A percentile compares a stretch with the other conserved stretches of the same genome.
Evolutionary conservation across 2,113 vertebrate species (phyloP).

Genomic region (Alethe diademata): DNA sequence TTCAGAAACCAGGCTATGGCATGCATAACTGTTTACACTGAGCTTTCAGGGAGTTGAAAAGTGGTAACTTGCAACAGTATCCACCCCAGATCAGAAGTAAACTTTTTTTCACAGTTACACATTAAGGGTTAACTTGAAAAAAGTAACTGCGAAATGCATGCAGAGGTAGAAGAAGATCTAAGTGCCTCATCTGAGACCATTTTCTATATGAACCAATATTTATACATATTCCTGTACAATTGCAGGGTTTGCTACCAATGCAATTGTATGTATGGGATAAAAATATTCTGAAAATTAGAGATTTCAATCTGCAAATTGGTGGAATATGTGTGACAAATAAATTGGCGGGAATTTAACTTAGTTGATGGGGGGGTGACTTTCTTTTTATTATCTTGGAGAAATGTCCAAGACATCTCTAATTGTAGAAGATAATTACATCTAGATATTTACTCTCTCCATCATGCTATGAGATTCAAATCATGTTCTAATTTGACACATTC

Average conservation of each 20-base stretch:
- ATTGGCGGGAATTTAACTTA: background rate
- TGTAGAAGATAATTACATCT: background rate
- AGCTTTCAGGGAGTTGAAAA: background rate
- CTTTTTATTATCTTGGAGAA: background rate
- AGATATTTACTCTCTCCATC: background rate
- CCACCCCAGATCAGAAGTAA: background rate
- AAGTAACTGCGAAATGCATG: background rate
- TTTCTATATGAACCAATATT: background rate
- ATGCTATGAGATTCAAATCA: background rate
- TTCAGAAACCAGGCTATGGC: background rate
- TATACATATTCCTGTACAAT: background rate
- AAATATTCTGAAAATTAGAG: background rate
- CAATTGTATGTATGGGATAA: background rate
- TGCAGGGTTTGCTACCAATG: background rate
- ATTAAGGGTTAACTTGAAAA: background rate
- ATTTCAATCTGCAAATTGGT: background rate
- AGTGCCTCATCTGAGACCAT: background rate
- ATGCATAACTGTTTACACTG: background rate
- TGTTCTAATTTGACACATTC: background rate
- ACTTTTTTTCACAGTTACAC: background rate
- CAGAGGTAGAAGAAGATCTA: background rate
- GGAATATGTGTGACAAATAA: background rate
- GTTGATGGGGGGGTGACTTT: background rate
- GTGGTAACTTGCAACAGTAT: background rate
- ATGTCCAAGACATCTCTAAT: background rate